Evolutionary conservation across 2,888 invertebrate species (phyloP).

Genomic region (Harpalus rubripes): DNA sequence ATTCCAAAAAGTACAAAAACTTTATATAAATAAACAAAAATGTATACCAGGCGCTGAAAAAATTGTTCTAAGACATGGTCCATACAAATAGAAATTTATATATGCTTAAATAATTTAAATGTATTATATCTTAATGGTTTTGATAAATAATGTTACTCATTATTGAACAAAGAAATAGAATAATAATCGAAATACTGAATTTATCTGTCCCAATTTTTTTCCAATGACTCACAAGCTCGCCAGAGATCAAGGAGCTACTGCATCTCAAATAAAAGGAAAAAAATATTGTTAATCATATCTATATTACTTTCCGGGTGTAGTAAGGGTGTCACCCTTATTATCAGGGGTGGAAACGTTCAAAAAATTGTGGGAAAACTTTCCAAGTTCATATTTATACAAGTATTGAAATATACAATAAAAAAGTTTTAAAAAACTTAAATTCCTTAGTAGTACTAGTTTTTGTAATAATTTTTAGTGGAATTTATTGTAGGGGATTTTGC

Average conservation of each 20-base stretch:
- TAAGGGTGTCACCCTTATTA: constrained; percentile 58
- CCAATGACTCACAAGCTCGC: constrained; percentile 43
- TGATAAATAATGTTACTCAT: background rate
- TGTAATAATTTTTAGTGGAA: constrained; percentile 61
- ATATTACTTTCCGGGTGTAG: constrained; percentile 44
- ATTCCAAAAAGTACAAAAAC: no score
- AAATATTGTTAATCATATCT: constrained; percentile 48
- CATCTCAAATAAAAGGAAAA: constrained; percentile 24
- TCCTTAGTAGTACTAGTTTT: constrained; percentile 64
- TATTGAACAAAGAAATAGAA: background rate
- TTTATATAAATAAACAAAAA: no score
- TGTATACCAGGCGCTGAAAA: background rate
- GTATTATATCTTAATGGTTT: background rate
- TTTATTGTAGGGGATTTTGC: constrained; percentile 51
- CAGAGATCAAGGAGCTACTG: background rate
- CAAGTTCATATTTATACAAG: constrained; percentile 12
- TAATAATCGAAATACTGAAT: constrained; percentile 10
- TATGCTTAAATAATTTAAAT: background rate
- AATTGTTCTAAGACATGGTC: background rate
- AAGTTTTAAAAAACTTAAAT: constrained; percentile 44
- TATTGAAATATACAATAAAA: constrained; percentile 41
- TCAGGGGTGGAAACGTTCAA: constrained; percentile 54
- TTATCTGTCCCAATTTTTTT: constrained; percentile 49
- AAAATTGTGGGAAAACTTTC: background rate
- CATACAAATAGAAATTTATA: background rate